Base-by-base conservation (phyloP, 2,113 vertebrate species). In the Lucifuga dentata region DNA sequence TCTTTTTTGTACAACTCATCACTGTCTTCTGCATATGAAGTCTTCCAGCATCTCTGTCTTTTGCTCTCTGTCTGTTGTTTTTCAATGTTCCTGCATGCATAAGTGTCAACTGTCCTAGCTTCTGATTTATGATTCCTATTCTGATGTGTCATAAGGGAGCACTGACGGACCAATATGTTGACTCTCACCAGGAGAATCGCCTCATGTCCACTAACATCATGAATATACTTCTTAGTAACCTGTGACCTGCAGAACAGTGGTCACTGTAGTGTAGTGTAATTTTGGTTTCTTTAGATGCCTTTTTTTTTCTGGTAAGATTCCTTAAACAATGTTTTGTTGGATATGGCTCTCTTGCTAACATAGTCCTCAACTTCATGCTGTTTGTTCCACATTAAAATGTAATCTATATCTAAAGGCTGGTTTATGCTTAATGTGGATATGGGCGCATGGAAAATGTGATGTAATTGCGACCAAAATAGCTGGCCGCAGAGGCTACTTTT, bases 131-230 rank as follows among this genome's bases (percentile, higher is more conserved):
- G 71, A 53, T 70, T 84, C 57, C 71, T n/a, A n/a, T n/a, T n/a
- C n/a, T n/a, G n/a, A n/a, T n/a, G n/a, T n/a, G n/a, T n/a, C n/a
- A 84, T 77, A 87, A 84, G 68, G 78, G 63, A 69, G 71, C 81
- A 46, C 8, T 84, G 83, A 88, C 85, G 69, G 80, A 70, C 78
- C 81, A 81, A 73, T 86, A 83, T 81, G 80, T 88, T 40, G 40
- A 73, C 58, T 51, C 38, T 84, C 82, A 83, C 50, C 49, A 20
- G 46, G 68, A 81, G 61, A 78, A 79, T 73, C 15, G 23, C 75
- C 78, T 68, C 50, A 24, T 80, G 69, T 79, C 74, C 76, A 46
- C 65, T 77, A 73, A 76, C 55, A 81, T 72, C 74, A 72, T 76
- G 76, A 83, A 84, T 82, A 86, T 84, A 79, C 52, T 64, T 78